A percentile compares a stretch with the other conserved stretches of the same genome.
These are phyloP conservation scores for Phortica magna DNA, from an alignment of 2,888 invertebrate genomes.

Conservation along the genomic window DNA sequence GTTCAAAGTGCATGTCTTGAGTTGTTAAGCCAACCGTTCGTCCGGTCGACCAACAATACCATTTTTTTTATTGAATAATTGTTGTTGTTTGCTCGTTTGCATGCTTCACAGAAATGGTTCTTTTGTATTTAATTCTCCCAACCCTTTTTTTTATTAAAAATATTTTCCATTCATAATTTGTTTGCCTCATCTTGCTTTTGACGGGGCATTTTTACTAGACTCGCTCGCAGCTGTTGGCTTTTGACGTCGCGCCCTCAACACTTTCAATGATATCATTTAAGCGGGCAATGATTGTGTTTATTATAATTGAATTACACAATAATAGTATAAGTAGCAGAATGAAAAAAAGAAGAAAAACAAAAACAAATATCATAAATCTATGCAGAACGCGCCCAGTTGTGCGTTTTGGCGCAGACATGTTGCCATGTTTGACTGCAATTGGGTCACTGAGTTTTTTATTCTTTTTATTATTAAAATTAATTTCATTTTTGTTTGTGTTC, in stretches of 20 bases:
- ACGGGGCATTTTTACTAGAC: too few species aligned
- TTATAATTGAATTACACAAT: conserved; percentile 10
- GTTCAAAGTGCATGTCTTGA: neutral
- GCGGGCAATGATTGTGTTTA: too few species aligned
- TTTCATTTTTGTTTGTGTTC: too few species aligned
- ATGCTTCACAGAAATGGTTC: too few species aligned
- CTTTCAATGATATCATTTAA: neutral
- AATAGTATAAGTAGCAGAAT: neutral
- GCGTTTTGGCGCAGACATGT: neutral
- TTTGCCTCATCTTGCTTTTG: too few species aligned
- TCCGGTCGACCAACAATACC: too few species aligned
- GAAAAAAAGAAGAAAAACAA: too few species aligned
- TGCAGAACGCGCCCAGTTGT: neutral
- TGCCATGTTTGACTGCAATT: conserved; percentile 35
- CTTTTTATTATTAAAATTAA: neutral
- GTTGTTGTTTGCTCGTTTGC: too few species aligned
- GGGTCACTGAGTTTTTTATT: conserved; percentile 48
- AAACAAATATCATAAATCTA: neutral
- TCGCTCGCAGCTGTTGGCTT: neutral
- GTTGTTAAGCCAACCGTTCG: neutral
- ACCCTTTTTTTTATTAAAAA: too few species aligned
- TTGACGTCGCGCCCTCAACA: neutral
- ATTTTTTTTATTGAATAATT: too few species aligned
- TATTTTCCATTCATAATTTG: too few species aligned
- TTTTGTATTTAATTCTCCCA: too few species aligned